phyloP scores from a whole-genome alignment of 1,140 invertebrate genomes.

The Mizuhopecten yessoensis region DNA sequence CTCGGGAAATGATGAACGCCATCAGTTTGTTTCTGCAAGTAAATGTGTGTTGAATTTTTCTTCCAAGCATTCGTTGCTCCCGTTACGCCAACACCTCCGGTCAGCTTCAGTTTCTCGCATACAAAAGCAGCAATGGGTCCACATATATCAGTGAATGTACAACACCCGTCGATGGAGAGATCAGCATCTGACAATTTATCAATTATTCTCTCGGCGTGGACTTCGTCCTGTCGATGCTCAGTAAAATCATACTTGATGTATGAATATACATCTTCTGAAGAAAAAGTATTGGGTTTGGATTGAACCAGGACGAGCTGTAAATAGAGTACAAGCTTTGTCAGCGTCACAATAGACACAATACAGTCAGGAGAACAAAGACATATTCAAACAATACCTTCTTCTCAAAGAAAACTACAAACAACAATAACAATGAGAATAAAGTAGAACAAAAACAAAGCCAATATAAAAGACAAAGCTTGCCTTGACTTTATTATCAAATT shows the following conservation, averaged over 20 bases:
- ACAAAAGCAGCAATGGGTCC: constrained; percentile 37
- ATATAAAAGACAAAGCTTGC: too few relatives aligned
- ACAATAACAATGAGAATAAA: too few relatives aligned
- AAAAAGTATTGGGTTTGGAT: too few relatives aligned
- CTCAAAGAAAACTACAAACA: too few relatives aligned
- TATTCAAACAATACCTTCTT: too few relatives aligned
- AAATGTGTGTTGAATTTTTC: constrained; percentile 4
- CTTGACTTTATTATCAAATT: too few relatives aligned
- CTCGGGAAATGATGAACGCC: not conserved
- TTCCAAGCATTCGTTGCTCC: constrained; percentile 27
- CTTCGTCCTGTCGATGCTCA: constrained; percentile 42
- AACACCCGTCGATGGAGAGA: constrained; percentile 20
- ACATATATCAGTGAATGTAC: constrained; percentile 48
- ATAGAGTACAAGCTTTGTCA: too few relatives aligned
- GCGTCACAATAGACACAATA: too few relatives aligned
- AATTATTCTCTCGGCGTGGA: constrained; percentile 42
- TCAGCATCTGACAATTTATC: constrained; percentile 1
- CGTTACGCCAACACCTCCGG: not conserved
- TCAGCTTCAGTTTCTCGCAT: not conserved
- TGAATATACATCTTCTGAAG: too few relatives aligned
- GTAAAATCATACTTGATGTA: constrained; percentile 41
- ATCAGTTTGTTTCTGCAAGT: not conserved
- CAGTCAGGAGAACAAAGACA: too few relatives aligned
- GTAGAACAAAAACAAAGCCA: too few relatives aligned
- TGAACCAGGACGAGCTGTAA: too few relatives aligned